Conservation (phyloP, 2,113 vertebrate species). For the Anser cygnoides region DNA sequence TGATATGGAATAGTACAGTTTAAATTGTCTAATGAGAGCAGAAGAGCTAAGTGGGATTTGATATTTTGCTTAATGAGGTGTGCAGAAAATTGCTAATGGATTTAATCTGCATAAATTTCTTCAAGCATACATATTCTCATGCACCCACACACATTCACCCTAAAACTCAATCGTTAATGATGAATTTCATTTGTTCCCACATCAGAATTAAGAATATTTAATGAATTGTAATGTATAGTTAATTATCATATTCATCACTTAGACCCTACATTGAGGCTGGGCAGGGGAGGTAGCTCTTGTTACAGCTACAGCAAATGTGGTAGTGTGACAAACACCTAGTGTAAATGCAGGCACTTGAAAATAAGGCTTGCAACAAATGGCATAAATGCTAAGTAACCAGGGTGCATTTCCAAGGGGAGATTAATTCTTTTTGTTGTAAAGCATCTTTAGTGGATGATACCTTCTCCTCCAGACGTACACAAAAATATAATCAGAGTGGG, state of each 20-base stretch:
- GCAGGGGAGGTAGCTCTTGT: neutral
- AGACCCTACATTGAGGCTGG: neutral
- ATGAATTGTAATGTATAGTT: slow-evolving; percentile 19
- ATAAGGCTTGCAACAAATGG: neutral
- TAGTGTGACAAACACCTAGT: neutral
- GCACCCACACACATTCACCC: neutral
- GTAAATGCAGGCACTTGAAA: neutral
- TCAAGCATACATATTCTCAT: neutral
- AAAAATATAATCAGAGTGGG: neutral
- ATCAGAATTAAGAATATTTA: slow-evolving; percentile 41
- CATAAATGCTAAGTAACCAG: neutral
- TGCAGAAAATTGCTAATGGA: slow-evolving; percentile 49
- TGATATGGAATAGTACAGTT: neutral
- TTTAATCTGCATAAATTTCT: slow-evolving; percentile 58
- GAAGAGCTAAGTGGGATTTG: slow-evolving; percentile 29
- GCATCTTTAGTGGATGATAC: neutral
- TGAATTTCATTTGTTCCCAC: slow-evolving; percentile 36
- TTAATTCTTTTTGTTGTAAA: neutral
- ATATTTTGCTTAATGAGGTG: slow-evolving; percentile 45
- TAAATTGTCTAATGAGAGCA: slow-evolving; percentile 15
- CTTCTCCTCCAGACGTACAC: neutral
- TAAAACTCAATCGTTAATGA: slow-evolving; percentile 37
- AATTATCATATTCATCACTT: slow-evolving; percentile 4
- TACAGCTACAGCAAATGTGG: neutral
- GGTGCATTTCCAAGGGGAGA: neutral